These are phyloP conservation scores for Neopipo cinnamomea DNA, from an alignment of 2,113 vertebrate species.

Conservation along the genomic window DNA sequence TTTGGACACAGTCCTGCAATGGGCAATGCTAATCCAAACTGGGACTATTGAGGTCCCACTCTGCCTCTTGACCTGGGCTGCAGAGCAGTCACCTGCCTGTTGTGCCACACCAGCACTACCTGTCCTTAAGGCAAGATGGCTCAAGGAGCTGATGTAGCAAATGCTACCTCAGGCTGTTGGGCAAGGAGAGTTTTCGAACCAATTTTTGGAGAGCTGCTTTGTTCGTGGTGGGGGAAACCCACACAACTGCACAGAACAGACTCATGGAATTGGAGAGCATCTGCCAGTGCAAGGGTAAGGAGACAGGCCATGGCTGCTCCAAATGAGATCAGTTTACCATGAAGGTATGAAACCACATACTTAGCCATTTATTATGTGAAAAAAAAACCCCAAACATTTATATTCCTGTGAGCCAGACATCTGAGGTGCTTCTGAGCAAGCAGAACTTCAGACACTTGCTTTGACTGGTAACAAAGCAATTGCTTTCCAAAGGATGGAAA, in stretches of 20 bases:
- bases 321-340: background rate
- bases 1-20: background rate
- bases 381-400: background rate
- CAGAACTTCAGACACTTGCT: background rate
- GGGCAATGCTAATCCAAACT: background rate
- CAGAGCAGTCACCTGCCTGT: background rate
- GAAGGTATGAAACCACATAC: background rate
- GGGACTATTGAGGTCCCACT: background rate
- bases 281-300: background rate
- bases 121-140: background rate
- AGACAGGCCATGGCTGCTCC: background rate
- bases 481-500: background rate
- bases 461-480: background rate
- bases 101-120: background rate
- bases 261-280: background rate
- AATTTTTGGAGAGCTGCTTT: background rate
- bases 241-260: fast-evolving
- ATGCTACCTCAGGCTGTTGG: background rate
- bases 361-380: background rate
- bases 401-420: background rate
- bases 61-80: background rate
- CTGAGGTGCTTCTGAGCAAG: background rate
- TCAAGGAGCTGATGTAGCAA: background rate
- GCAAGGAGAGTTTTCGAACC: background rate
- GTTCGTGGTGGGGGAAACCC: background rate